A percentile compares a stretch with the other conserved stretches of the same genome.
These are phyloP conservation scores for Cryptomyrus ogoouensis DNA, from an alignment of 2,113 vertebrate species.

Conservation along the genomic window DNA sequence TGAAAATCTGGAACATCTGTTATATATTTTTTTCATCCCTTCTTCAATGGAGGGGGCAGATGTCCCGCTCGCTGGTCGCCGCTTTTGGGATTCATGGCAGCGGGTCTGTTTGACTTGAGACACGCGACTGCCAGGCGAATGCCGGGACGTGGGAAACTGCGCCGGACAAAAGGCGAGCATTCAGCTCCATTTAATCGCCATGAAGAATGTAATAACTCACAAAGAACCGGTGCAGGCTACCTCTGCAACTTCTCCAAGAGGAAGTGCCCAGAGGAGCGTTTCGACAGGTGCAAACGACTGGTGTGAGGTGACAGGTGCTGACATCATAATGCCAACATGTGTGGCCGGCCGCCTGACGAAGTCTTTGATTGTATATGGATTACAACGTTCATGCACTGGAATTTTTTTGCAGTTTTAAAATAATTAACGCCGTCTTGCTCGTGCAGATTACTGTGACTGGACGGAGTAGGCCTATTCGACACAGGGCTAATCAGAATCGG, in stretches of 20 bases:
- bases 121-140: slow-evolving; percentile 73
- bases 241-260: background rate
- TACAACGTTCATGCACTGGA: background rate
- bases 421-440: background rate
- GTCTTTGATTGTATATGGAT: background rate
- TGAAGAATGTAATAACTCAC: slow-evolving; percentile 72
- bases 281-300: slow-evolving; percentile 21
- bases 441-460: background rate
- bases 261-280: background rate
- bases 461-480: background rate
- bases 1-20: slow-evolving; percentile 63
- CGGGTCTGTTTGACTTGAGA: slow-evolving; percentile 61
- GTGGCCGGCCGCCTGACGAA: background rate
- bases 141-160: slow-evolving; percentile 79
- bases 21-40: slow-evolving; percentile 39
- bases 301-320: slow-evolving; percentile 24
- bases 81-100: slow-evolving; percentile 46
- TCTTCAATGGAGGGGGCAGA: slow-evolving; percentile 56
- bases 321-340: background rate
- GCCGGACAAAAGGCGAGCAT: slow-evolving; percentile 70
- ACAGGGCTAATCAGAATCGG: background rate
- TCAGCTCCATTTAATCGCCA: slow-evolving; percentile 74
- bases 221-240: slow-evolving; percentile 48
- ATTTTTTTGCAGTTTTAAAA: background rate
- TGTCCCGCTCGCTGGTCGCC: slow-evolving; percentile 49